A percentile compares a stretch with the other conserved stretches of the same genome.
Conservation (phyloP, 2,797 vertebrate genomes). For the Alca torda region DNA sequence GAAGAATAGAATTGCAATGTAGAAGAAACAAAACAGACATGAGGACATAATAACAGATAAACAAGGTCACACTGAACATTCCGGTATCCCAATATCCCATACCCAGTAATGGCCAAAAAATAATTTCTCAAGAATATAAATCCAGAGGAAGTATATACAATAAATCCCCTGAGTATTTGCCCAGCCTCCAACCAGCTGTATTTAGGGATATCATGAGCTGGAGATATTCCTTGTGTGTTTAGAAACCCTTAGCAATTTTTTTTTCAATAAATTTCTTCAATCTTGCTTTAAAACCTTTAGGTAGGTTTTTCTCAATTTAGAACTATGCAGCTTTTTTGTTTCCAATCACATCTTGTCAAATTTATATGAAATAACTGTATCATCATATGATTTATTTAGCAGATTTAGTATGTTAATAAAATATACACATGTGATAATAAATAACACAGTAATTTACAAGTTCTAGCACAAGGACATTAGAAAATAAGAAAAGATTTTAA, state of each 20-base stretch:
- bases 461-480: background rate
- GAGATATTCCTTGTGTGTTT: background rate
- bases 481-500: background rate
- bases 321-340: background rate
- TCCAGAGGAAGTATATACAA: background rate
- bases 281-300: background rate
- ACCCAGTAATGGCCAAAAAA: background rate
- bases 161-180: background rate
- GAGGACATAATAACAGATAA: background rate
- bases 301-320: background rate
- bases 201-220: background rate
- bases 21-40: background rate
- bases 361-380: background rate
- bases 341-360: background rate
- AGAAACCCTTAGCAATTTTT: background rate
- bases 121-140: background rate
- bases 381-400: background rate
- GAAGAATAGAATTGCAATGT: background rate
- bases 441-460: background rate
- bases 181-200: background rate
- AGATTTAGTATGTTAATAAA: background rate
- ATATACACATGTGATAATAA: background rate
- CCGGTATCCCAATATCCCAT: accelerated
- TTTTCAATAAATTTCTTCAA: background rate
- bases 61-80: background rate